These are phyloP conservation scores for Cariama cristata DNA, from an alignment of 2,113 vertebrate genomes.

Conservation along the genomic window DNA sequence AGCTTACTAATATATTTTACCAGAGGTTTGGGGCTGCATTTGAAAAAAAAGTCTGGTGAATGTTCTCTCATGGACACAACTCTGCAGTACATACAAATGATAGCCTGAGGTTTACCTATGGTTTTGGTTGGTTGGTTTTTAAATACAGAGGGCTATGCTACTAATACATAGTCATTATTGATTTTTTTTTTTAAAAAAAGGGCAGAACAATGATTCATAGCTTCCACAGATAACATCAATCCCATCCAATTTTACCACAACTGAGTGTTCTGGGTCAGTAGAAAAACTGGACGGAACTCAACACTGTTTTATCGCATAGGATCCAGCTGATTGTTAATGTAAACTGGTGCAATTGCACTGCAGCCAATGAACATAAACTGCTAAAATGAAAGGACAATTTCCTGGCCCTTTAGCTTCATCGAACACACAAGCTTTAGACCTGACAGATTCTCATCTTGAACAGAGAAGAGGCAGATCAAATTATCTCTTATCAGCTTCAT, in stretches of 20 bases:
- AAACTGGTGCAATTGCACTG: background rate
- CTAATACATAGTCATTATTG: background rate
- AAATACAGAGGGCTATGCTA: background rate
- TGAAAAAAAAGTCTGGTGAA: slow-evolving; percentile 9
- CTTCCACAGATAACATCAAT: background rate
- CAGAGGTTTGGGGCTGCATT: slow-evolving; percentile 15
- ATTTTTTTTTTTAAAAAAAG: background rate
- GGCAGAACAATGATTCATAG: background rate
- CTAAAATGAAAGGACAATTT: background rate
- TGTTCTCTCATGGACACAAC: background rate
- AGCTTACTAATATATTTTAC: background rate
- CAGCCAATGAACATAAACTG: background rate
- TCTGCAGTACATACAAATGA: background rate
- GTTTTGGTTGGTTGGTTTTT: background rate
- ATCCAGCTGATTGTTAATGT: background rate
- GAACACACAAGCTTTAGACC: background rate
- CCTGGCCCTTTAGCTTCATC: background rate
- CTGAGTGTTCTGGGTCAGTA: background rate
- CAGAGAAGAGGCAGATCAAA: background rate
- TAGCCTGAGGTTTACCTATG: background rate
- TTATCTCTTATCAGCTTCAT: background rate
- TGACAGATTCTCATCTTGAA: background rate
- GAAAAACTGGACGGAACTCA: background rate
- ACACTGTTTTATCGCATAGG: background rate
- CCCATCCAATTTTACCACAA: background rate